These are phyloP conservation scores for Poeciliopsis prolifica DNA, from an alignment of 2,113 vertebrate genomes.

Conservation along the genomic window DNA sequence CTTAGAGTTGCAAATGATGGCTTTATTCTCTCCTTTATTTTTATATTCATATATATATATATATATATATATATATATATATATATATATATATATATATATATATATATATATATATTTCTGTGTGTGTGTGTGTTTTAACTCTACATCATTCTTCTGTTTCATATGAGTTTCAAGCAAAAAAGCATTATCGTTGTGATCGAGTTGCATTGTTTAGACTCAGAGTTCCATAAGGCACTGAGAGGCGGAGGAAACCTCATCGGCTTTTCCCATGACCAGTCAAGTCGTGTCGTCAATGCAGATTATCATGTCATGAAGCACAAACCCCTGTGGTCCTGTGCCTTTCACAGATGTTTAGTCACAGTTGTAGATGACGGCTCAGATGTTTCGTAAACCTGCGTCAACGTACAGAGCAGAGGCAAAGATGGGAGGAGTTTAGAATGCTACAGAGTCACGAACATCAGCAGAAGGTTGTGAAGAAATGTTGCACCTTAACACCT, in stretches of 20 bases:
- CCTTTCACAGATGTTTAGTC: conserved; percentile 83
- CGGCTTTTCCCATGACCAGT: conserved; percentile 89
- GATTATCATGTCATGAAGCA: conserved; percentile 82
- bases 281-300: conserved; percentile 91
- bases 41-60: conserved; percentile 30
- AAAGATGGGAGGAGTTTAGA: conserved; percentile 12
- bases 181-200: conserved; percentile 91
- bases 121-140: conserved; percentile 9
- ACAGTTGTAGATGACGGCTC: conserved; percentile 71
- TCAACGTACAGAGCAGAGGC: conserved; percentile 42
- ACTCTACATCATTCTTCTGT: conserved; percentile 78
- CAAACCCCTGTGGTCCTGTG: conserved; percentile 81
- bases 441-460: neutral
- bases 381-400: conserved; percentile 64
- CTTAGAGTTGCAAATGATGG: conserved; percentile 97
- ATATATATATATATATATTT: conserved; percentile 47
- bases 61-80: conserved; percentile 57
- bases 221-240: conserved; percentile 99
- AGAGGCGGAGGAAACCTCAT: conserved; percentile 85
- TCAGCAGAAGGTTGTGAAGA: neutral
- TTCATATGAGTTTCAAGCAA: conserved; percentile 87
- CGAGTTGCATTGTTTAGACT: conserved; percentile 97
- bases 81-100: conserved; percentile 23
- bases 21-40: conserved; percentile 87
- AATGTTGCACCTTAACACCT: too few species aligned